Evolutionary conservation across 2,888 invertebrate genomes (phyloP).

Genomic region (Pycnomerus fuliginosus): DNA sequence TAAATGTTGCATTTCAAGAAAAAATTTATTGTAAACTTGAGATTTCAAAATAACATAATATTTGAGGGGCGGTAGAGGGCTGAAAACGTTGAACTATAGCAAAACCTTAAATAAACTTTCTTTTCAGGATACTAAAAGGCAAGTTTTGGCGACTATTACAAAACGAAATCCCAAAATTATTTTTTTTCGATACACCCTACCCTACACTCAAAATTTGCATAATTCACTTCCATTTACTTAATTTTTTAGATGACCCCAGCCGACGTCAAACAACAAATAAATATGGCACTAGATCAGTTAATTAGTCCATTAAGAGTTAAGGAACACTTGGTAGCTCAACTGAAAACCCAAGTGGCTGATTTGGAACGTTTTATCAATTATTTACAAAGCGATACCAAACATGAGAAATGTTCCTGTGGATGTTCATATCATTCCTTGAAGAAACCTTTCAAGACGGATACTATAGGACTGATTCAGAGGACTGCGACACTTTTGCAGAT

Average conservation of each 20-base stretch:
- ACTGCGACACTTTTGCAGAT: conserved; percentile 89
- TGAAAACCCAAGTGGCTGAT: conserved; percentile 96
- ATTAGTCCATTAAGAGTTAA: conserved; percentile 94
- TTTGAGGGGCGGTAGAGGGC: too few relatives aligned
- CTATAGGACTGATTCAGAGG: conserved; percentile 80
- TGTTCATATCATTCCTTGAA: conserved; percentile 52
- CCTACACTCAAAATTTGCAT: too few relatives aligned
- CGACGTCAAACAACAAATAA: conserved; percentile 84
- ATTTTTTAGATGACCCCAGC: conserved; percentile 75
- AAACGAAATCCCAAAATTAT: too few relatives aligned
- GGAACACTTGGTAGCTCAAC: conserved; percentile 90
- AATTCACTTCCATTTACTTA: too few relatives aligned
- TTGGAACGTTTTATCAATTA: conserved; percentile 95
- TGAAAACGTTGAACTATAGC: too few relatives aligned
- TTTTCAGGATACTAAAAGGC: too few relatives aligned
- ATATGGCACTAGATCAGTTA: conserved; percentile 85
- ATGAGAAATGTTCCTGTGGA: conserved; percentile 53
- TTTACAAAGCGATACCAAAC: conserved; percentile 77
- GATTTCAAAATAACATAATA: too few relatives aligned
- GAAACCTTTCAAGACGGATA: conserved; percentile 51
- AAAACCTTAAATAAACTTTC: too few relatives aligned
- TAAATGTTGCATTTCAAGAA: too few relatives aligned
- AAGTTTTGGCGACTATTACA: too few relatives aligned
- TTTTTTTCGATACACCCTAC: too few relatives aligned
- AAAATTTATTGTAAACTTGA: too few relatives aligned